Evolutionary conservation across 2,888 invertebrate genomes (phyloP).

Genomic region (Pterobdella sp.): DNA sequence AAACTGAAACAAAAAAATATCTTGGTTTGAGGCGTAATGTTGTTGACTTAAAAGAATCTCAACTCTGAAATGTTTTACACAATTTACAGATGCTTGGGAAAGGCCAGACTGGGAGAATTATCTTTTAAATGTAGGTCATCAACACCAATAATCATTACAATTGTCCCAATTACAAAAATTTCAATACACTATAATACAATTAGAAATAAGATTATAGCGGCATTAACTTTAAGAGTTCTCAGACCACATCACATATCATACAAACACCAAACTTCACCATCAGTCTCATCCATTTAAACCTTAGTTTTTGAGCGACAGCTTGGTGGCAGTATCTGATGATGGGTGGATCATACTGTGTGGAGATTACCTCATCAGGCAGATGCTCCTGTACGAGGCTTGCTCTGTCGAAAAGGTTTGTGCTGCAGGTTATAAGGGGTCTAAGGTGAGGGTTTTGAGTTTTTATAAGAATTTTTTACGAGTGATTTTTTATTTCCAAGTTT

Average conservation of each 20-base stretch:
- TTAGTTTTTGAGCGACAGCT: conserved; percentile 60
- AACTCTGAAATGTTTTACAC: too few species aligned
- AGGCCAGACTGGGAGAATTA: background rate
- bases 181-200: background rate
- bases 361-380: background rate
- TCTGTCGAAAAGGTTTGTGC: background rate
- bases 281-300: background rate
- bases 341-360: conserved; percentile 6
- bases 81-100: too few species aligned
- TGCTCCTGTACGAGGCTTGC: background rate
- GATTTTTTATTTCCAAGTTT: too few species aligned
- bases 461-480: too few species aligned
- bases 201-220: too few species aligned
- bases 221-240: too few species aligned
- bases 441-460: too few species aligned
- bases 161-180: background rate
- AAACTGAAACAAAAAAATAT: too few species aligned
- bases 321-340: conserved; percentile 55
- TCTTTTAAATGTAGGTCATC: too few species aligned
- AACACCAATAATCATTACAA: background rate
- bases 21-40: too few species aligned
- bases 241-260: background rate
- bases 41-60: too few species aligned
- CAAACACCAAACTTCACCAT: background rate
- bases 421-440: background rate